A percentile compares a stretch with the other conserved stretches of the same genome.
phyloP scores from a whole-genome alignment of 2,797 vertebrate species.

The Dromococcyx pavoninus region DNA sequence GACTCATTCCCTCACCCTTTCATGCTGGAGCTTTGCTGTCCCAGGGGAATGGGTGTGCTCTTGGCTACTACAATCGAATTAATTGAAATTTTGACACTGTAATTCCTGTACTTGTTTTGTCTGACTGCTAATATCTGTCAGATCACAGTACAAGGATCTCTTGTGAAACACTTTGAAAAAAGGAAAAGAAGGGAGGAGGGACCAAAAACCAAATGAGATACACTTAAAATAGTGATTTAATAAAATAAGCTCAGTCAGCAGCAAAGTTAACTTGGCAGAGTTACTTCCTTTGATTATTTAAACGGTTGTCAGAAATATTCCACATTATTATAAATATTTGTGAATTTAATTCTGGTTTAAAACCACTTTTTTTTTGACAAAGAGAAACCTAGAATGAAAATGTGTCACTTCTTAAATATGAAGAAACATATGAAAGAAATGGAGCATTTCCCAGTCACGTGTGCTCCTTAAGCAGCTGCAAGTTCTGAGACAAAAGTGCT shows the following conservation, averaged over 20 bases:
- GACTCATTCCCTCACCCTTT: background rate
- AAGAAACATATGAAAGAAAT: background rate
- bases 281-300: slow-evolving; percentile 39
- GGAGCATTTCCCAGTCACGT: background rate
- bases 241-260: slow-evolving; percentile 33
- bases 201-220: background rate
- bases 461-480: background rate
- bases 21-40: background rate
- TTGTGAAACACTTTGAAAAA: background rate
- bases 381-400: background rate
- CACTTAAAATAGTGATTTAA: background rate
- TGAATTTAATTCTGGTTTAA: background rate
- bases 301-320: slow-evolving; percentile 8
- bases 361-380: background rate
- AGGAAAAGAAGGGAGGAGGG: background rate
- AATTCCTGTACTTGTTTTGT: slow-evolving; percentile 13
- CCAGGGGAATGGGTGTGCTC: background rate
- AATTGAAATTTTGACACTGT: background rate
- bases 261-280: slow-evolving; percentile 1
- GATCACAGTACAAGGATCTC: background rate
- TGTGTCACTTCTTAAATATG: background rate
- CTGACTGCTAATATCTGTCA: background rate
- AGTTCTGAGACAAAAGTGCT: background rate
- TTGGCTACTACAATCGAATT: background rate
- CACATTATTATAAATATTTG: background rate